Conservation (phyloP, 1,140 invertebrate species). For the Cyclargus thomasi region DNA sequence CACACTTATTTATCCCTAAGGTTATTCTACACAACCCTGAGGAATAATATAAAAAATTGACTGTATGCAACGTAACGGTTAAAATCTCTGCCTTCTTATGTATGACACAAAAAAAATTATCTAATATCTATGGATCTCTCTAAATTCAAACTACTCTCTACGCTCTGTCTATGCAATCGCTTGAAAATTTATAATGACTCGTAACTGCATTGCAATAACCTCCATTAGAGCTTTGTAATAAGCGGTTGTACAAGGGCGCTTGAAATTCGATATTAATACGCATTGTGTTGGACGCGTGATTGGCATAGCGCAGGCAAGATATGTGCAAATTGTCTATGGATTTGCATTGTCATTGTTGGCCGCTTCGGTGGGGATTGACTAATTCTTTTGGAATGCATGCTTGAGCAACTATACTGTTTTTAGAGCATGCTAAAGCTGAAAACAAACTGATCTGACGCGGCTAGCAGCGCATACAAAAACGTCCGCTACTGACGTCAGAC, state of each 20-base stretch:
- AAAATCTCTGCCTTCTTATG: too few relatives aligned
- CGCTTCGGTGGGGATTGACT: conserved; percentile 15
- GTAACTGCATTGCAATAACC: not conserved
- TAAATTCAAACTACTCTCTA: not conserved
- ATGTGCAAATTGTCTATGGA: conserved; percentile 32
- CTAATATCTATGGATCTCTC: not conserved
- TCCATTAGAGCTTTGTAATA: conserved; percentile 2
- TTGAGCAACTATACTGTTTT: not conserved
- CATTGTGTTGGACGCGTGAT: conserved; percentile 32
- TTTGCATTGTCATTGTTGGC: conserved; percentile 36
- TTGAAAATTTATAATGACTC: not conserved
- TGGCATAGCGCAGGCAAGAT: conserved; percentile 31
- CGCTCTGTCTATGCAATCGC: not conserved
- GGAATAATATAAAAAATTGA: too few relatives aligned
- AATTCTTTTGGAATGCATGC: conserved; percentile 17
- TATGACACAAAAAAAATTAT: not conserved
- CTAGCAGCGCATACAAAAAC: too few relatives aligned
- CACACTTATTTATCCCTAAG: too few relatives aligned
- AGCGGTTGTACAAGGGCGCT: conserved; percentile 8
- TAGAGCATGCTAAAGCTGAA: too few relatives aligned
- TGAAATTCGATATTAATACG: conserved; percentile 16
- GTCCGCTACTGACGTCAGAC: too few relatives aligned
- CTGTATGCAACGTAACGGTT: too few relatives aligned
- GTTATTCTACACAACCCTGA: too few relatives aligned
- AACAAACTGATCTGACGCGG: too few relatives aligned